Conservation (phyloP, 2,888 invertebrate genomes). For the Harmothoe impar region DNA sequence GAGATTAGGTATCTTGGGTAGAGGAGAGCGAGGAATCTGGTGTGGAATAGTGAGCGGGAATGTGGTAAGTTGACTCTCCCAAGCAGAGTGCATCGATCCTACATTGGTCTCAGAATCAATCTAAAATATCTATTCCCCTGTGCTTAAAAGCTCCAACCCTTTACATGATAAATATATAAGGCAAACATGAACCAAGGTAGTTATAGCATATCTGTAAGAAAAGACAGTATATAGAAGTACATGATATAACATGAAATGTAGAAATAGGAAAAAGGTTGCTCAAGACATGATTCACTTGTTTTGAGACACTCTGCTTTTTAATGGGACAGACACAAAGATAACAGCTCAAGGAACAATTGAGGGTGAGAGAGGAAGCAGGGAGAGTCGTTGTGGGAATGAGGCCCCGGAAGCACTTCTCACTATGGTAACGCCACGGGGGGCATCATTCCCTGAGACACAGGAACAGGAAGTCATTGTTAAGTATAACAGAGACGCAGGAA, state of each 20-base stretch:
- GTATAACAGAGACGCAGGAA: neutral
- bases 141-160: neutral
- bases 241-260: neutral
- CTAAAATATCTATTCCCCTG: neutral
- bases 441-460: conserved; percentile 51
- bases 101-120: neutral
- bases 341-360: neutral
- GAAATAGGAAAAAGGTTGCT: neutral
- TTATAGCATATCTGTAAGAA: neutral
- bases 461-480: conserved; percentile 7
- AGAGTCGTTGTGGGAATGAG: neutral
- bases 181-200: neutral
- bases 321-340: neutral
- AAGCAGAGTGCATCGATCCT: conserved; percentile 49
- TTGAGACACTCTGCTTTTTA: conserved; percentile 43
- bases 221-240: neutral
- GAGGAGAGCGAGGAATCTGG: too few relatives aligned
- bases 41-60: neutral
- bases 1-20: neutral
- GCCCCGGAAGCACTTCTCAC: neutral
- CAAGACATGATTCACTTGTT: neutral
- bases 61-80: neutral
- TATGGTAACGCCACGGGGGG: conserved; percentile 13
- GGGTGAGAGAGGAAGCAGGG: neutral
- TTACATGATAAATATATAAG: neutral